Percentiles rank a stretch among this genome's conserved stretches.
These are phyloP conservation scores for Ctenicera cuprea DNA, from an alignment of 2,888 invertebrate species.

Conservation along the genomic window DNA sequence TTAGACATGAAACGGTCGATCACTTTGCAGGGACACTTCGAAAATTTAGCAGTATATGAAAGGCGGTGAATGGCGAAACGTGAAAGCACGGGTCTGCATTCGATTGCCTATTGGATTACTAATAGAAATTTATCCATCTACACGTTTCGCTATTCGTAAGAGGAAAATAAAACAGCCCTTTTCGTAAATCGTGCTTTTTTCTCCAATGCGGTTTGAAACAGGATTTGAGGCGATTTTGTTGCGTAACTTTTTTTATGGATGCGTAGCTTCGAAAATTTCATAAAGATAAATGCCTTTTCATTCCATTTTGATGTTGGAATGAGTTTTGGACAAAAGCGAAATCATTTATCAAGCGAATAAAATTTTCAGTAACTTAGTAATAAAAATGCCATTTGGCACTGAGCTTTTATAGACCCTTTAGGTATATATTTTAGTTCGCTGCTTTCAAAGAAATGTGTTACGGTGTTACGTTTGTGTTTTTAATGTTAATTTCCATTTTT, in stretches of 20 bases:
- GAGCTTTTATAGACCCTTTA: constrained; percentile 8
- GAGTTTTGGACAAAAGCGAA: constrained; percentile 28
- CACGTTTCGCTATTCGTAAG: constrained; percentile 30
- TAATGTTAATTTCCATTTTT: neutral
- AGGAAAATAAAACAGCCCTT: constrained; percentile 30
- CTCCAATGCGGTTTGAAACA: constrained; percentile 12
- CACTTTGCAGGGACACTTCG: neutral
- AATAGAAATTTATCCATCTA: constrained; percentile 42
- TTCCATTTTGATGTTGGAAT: constrained; percentile 30
- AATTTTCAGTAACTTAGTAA: constrained; percentile 23
- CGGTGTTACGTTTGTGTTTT: neutral
- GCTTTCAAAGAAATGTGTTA: neutral
- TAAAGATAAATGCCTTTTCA: constrained; percentile 31
- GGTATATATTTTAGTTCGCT: constrained; percentile 1
- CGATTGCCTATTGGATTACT: constrained; percentile 34
- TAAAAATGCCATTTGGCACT: constrained; percentile 25
- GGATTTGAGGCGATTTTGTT: constrained; percentile 18
- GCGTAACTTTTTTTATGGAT: constrained; percentile 21
- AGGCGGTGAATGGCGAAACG: constrained; percentile 11
- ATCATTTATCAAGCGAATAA: constrained; percentile 31
- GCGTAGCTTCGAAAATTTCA: constrained; percentile 36
- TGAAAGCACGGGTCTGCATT: constrained; percentile 25
- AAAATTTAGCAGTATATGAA: constrained; percentile 21
- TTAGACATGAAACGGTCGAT: neutral
- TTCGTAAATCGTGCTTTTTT: constrained; percentile 19